Evolutionary conservation across 2,797 vertebrate species (phyloP).

Genomic region (Characodon lateralis): DNA sequence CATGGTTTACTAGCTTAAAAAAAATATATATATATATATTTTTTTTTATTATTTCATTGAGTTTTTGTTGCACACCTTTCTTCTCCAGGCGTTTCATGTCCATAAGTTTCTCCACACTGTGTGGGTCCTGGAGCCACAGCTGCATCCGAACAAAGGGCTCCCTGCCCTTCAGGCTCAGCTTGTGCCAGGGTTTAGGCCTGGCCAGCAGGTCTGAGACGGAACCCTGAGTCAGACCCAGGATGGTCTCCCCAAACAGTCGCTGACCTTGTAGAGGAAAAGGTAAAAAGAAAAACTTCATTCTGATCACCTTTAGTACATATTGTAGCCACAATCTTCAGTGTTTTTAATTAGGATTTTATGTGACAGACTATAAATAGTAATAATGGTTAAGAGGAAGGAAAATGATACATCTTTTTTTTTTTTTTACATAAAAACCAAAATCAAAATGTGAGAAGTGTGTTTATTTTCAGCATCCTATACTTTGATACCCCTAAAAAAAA

Average conservation of each 20-base stretch:
- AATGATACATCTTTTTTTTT: not conserved
- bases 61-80: constrained; percentile 90
- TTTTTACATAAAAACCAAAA: not conserved
- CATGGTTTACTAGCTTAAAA: constrained; percentile 81
- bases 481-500: not conserved
- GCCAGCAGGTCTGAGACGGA: constrained; percentile 99
- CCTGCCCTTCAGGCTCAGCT: constrained; percentile 96
- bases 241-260: constrained; percentile 97
- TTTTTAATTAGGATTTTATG: not conserved
- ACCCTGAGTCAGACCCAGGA: constrained; percentile 97
- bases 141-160: constrained; percentile 99
- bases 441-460: not conserved
- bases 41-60: constrained; percentile 53
- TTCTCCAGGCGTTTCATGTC: constrained; percentile 99
- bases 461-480: not conserved
- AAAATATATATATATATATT: no score
- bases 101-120: constrained; percentile 98
- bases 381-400: not conserved
- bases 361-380: not conserved
- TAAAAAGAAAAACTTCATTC: not conserved
- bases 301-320: not conserved
- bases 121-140: constrained; percentile 96
- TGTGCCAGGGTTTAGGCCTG: constrained; percentile 99
- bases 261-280: constrained; percentile 79
- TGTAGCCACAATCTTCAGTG: not conserved